These are phyloP conservation scores for Enteromius thamalakanensis DNA, from an alignment of 2,797 vertebrate genomes.

Conservation along the genomic window DNA sequence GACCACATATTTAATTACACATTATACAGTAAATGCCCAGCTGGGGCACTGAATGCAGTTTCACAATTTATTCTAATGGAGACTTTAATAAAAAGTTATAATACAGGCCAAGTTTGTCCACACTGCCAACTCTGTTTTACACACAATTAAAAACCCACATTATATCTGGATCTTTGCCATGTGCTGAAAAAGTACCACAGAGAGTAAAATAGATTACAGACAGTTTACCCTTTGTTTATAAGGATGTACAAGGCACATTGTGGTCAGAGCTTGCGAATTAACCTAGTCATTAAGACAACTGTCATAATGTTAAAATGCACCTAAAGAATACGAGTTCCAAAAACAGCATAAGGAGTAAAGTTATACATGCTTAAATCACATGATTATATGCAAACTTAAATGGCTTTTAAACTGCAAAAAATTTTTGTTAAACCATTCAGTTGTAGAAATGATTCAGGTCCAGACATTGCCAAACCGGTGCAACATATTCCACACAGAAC, in stretches of 20 bases:
- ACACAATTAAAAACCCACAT: background rate
- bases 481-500: background rate
- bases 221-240: background rate
- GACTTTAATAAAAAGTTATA: background rate
- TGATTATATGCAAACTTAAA: background rate
- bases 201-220: background rate
- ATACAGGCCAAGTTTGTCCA: background rate
- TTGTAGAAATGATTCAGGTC: background rate
- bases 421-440: background rate
- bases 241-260: background rate
- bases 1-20: background rate
- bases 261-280: constrained; percentile 3
- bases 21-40: background rate
- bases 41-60: background rate
- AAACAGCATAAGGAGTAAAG: background rate
- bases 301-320: background rate
- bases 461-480: constrained; percentile 8
- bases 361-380: background rate
- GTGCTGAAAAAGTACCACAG: background rate
- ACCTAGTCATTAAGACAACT: background rate
- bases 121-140: background rate
- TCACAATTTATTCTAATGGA: background rate
- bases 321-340: background rate
- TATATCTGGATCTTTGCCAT: constrained; percentile 33
- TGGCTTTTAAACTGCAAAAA: too few species aligned